phyloP scores from a whole-genome alignment of 2,888 invertebrate species.

The Rotaria magnacalcarata region DNA sequence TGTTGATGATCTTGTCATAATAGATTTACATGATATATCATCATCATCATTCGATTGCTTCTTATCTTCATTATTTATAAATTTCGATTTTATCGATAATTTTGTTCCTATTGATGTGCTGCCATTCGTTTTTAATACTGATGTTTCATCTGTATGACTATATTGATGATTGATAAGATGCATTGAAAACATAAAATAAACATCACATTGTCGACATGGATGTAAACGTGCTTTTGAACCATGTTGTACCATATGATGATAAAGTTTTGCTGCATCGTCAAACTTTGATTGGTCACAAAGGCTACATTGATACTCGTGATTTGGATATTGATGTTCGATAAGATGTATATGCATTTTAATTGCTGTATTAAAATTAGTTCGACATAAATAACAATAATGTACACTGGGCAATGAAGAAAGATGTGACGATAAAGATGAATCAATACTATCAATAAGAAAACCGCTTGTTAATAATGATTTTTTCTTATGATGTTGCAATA shows the following conservation, averaged over 20 bases:
- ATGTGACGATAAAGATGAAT: neutral
- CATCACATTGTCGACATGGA: conserved; percentile 30
- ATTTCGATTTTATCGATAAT: neutral
- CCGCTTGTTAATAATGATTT: neutral
- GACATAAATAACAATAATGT: conserved; percentile 34
- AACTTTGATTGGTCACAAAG: conserved; percentile 1
- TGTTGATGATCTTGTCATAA: conserved; percentile 1
- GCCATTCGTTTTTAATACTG: neutral
- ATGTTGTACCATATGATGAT: conserved; percentile 31
- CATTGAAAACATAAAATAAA: conserved; percentile 31
- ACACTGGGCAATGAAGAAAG: neutral
- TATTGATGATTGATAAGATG: conserved; percentile 29
- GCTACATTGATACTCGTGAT: conserved; percentile 19
- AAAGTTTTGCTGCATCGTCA: neutral
- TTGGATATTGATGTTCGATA: conserved; percentile 34
- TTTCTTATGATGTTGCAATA: neutral
- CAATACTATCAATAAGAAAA: conserved; percentile 13
- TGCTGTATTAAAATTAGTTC: neutral
- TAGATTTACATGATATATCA: neutral
- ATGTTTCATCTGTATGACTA: conserved; percentile 15
- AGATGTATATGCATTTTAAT: conserved; percentile 23
- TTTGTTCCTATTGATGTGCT: neutral
- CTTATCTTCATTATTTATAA: neutral
- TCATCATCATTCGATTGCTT: conserved; percentile 5
- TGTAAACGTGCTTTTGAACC: neutral